Evolutionary conservation across 2,888 invertebrate genomes (phyloP).

Genomic region (Tenthredo mesomela): DNA sequence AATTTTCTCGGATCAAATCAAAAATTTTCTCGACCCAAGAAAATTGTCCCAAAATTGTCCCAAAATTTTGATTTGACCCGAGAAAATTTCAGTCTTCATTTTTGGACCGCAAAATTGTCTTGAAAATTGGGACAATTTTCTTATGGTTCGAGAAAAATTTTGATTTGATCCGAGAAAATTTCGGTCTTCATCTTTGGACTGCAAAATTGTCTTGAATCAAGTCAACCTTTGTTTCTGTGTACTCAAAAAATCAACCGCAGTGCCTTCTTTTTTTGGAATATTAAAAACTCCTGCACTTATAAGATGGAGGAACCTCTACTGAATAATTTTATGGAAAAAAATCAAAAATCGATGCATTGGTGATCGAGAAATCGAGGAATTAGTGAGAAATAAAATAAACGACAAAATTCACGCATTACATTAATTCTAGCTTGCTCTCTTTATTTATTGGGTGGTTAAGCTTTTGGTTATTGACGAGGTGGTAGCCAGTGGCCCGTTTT

Average conservation of each 20-base stretch:
- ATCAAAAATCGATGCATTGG: neutral
- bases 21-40: too few relatives aligned
- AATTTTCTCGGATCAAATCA: too few relatives aligned
- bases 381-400: neutral
- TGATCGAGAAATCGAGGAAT: neutral
- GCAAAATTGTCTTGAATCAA: too few relatives aligned
- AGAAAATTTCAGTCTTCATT: too few relatives aligned
- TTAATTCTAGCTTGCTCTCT: neutral
- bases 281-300: neutral
- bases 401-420: neutral
- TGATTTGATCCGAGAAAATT: too few relatives aligned
- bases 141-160: too few relatives aligned
- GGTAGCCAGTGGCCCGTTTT: neutral
- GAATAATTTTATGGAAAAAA: neutral
- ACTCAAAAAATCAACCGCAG: neutral
- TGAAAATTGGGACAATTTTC: too few relatives aligned
- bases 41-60: too few relatives aligned
- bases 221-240: too few relatives aligned
- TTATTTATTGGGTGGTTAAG: neutral
- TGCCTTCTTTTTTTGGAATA: neutral
- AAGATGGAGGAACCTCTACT: neutral
- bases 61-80: too few relatives aligned
- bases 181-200: too few relatives aligned
- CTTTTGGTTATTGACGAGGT: neutral
- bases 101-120: too few relatives aligned